Conservation (phyloP, 2,888 invertebrate species). For the Spisula subtruncata region DNA sequence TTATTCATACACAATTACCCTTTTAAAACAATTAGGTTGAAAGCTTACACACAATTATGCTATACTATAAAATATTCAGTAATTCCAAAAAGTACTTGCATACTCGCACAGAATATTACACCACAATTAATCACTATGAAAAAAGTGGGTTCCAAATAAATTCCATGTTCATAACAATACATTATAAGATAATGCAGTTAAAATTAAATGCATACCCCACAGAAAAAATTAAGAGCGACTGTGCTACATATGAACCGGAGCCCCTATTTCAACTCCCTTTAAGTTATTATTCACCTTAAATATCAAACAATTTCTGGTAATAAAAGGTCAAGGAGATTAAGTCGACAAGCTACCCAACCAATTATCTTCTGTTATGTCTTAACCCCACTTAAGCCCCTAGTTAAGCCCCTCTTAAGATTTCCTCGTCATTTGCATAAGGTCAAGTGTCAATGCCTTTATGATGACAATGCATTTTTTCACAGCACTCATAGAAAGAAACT, state of each 20-base stretch:
- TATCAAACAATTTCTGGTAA: neutral
- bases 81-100: neutral
- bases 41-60: neutral
- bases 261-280: neutral
- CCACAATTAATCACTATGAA: neutral
- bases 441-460: neutral
- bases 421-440: conserved; percentile 4
- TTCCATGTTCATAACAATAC: neutral
- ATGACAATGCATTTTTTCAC: neutral
- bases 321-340: conserved; percentile 14
- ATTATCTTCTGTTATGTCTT: conserved; percentile 8
- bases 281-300: neutral
- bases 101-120: neutral
- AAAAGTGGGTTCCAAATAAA: neutral
- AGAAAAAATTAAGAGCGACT: neutral
- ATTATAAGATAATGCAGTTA: neutral
- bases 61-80: neutral
- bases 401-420: conserved; percentile 27
- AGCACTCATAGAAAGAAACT: neutral
- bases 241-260: neutral
- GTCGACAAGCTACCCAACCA: neutral
- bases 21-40: neutral
- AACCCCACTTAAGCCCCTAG: conserved; percentile 7
- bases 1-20: neutral
- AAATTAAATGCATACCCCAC: neutral